These are phyloP conservation scores for Drosophila eugracilis DNA, from an alignment of 1,140 invertebrate species.

Conservation along the genomic window DNA sequence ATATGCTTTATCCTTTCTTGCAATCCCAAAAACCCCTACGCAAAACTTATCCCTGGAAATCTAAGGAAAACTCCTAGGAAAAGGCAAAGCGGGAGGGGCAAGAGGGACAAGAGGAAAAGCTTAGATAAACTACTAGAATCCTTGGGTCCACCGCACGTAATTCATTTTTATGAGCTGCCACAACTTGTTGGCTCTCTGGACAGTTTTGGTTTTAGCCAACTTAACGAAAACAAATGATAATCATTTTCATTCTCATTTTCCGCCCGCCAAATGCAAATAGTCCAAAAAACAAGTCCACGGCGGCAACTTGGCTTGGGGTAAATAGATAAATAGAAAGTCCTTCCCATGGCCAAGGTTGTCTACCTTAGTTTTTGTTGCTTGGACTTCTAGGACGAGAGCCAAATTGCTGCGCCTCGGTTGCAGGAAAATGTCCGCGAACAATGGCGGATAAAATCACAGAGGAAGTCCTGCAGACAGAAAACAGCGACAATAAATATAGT, in stretches of 20 bases:
- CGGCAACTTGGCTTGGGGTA: constrained; percentile 13
- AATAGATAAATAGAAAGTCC: constrained; percentile 41
- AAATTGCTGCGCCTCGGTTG: constrained; percentile 45
- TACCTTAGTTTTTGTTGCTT: constrained; percentile 30
- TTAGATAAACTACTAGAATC: constrained; percentile 36
- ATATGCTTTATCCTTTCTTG: not conserved
- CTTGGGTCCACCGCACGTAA: constrained; percentile 51
- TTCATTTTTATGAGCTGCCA: constrained; percentile 80
- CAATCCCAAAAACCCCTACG: not conserved
- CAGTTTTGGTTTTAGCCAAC: constrained; percentile 36
- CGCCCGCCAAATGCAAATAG: constrained; percentile 50
- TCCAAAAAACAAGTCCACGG: constrained; percentile 21
- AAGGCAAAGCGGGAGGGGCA: too few relatives aligned
- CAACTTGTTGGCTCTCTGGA: constrained; percentile 63
- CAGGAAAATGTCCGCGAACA: constrained; percentile 41
- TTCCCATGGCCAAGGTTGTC: constrained; percentile 54
- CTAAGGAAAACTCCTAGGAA: not conserved
- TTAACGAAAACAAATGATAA: constrained; percentile 80
- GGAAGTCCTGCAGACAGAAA: constrained; percentile 34
- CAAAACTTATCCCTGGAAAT: constrained; percentile 4
- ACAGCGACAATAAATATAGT: constrained; percentile 46
- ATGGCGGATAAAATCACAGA: constrained; percentile 30
- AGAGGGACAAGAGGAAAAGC: not conserved
- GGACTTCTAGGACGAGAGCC: constrained; percentile 34
- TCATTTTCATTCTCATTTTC: constrained; percentile 54